Percentiles rank a stretch among this genome's conserved stretches.
phyloP scores from a whole-genome alignment of 2,113 vertebrate species.

The Mesitornis unicolor region DNA sequence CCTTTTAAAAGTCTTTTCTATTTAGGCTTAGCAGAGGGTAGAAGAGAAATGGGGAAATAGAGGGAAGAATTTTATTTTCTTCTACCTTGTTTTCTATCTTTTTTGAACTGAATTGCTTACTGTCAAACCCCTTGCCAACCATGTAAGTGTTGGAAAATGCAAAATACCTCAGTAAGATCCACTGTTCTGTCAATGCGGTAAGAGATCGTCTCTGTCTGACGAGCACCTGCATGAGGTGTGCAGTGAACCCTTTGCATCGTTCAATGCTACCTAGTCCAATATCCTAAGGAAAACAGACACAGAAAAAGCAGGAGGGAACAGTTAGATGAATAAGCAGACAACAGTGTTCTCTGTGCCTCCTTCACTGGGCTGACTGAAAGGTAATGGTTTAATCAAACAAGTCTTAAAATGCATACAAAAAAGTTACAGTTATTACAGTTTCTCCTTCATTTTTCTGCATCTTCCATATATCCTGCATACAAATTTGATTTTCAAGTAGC shows the following conservation, averaged over 20 bases:
- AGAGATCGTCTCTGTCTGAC: constrained; percentile 84
- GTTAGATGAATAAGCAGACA: neutral
- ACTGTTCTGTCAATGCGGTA: constrained; percentile 82
- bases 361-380: neutral
- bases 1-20: neutral
- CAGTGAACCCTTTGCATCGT: constrained; percentile 89
- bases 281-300: constrained; percentile 74
- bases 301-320: neutral
- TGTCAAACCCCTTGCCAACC: neutral
- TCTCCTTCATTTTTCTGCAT: neutral
- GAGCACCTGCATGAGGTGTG: constrained; percentile 90
- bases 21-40: neutral
- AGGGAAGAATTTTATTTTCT: neutral
- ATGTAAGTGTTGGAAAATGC: neutral
- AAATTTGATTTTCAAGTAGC: neutral
- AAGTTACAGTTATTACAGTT: neutral
- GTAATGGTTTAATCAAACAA: neutral
- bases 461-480: neutral
- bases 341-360: neutral
- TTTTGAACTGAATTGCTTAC: neutral
- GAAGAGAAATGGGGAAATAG: neutral
- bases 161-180: constrained; percentile 85
- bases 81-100: neutral
- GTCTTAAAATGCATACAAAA: neutral
- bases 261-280: constrained; percentile 84